Conservation (phyloP, 2,888 invertebrate species). For the Xylocampa areola region DNA sequence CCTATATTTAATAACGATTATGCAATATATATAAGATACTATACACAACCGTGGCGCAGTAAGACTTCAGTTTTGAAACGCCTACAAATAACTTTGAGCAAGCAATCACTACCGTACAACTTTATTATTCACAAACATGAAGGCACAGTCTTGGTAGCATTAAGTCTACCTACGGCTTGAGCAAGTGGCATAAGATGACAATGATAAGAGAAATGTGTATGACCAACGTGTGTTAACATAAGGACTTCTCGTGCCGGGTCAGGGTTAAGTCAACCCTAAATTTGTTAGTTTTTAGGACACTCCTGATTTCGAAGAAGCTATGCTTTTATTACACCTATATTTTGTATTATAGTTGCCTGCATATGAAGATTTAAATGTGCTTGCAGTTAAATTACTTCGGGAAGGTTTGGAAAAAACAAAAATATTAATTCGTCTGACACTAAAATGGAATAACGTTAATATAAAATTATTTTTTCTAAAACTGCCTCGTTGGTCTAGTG, state of each 20-base stretch:
- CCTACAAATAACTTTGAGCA: slow-evolving; percentile 23
- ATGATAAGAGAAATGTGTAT: slow-evolving; percentile 1
- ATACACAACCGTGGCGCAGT: too few species aligned
- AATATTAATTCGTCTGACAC: too few species aligned
- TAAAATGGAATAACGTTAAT: too few species aligned
- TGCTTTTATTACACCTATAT: too few species aligned
- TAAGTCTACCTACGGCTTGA: background rate
- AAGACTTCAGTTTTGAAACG: background rate
- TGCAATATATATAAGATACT: too few species aligned
- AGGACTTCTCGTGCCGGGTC: background rate
- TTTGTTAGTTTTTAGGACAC: background rate
- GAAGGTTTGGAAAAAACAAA: too few species aligned
- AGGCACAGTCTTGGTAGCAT: slow-evolving; percentile 1
- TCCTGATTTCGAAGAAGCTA: background rate
- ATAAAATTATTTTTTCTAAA: too few species aligned
- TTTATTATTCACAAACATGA: background rate
- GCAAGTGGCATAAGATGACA: background rate
- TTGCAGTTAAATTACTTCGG: too few species aligned
- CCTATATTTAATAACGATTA: too few species aligned
- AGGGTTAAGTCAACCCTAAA: slow-evolving; percentile 1
- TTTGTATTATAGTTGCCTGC: too few species aligned
- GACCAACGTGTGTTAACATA: background rate
- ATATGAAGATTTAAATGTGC: too few species aligned
- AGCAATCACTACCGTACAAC: background rate
- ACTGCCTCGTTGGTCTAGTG: too few species aligned